Percentiles rank a stretch among this genome's conserved stretches.
Evolutionary conservation across 2,888 invertebrate species (phyloP).

Genomic region (Ormyrus nitidulus): DNA sequence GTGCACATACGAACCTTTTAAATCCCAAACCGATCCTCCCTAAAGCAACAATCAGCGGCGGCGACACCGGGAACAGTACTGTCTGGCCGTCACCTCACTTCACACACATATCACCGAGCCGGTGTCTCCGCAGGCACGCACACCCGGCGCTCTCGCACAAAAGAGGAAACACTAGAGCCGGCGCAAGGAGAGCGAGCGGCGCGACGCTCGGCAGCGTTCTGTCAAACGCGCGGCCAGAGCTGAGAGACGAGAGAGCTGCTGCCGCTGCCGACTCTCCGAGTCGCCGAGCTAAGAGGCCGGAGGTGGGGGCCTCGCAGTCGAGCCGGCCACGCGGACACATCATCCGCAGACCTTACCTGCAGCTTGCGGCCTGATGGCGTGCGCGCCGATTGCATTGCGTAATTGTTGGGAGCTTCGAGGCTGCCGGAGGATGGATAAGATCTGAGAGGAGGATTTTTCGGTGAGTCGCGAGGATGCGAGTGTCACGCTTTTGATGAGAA

Average conservation of each 20-base stretch:
- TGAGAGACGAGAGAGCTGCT: not conserved
- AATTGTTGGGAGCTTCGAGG: not conserved
- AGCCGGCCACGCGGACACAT: conserved; percentile 33
- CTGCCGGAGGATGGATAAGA: not conserved
- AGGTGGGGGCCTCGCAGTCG: conserved; percentile 19
- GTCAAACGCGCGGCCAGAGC: conserved; percentile 18
- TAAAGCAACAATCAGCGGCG: too few relatives aligned
- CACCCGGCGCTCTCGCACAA: not conserved
- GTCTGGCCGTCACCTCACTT: too few relatives aligned
- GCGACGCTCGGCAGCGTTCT: conserved; percentile 30
- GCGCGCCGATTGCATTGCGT: not conserved
- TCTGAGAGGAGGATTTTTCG: too few relatives aligned
- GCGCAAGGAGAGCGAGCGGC: not conserved
- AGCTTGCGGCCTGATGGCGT: not conserved
- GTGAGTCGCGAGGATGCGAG: not conserved
- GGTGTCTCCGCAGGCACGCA: not conserved
- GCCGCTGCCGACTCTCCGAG: not conserved
- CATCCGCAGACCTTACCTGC: conserved; percentile 13
- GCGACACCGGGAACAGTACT: too few relatives aligned
- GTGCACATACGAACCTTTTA: too few relatives aligned
- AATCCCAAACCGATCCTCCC: too few relatives aligned
- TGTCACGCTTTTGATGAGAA: not conserved
- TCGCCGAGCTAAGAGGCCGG: conserved; percentile 2
- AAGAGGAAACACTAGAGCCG: not conserved
- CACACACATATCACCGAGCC: not conserved